These are phyloP conservation scores for Eucera pruinosa DNA, from an alignment of 2,888 invertebrate species.

Conservation along the genomic window DNA sequence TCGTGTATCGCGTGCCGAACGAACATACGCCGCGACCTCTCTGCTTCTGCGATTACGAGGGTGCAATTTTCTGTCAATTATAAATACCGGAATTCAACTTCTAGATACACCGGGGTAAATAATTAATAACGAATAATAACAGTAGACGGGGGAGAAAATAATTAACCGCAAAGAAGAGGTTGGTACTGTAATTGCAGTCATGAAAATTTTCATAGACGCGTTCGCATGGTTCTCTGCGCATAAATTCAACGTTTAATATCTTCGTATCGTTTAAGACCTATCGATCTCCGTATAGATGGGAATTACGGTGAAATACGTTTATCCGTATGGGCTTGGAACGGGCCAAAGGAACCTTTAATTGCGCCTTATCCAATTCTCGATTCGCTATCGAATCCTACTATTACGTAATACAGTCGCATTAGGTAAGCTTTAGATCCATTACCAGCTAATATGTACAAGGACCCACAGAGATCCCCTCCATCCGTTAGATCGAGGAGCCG, in stretches of 20 bases:
- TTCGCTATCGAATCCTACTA: constrained; percentile 54
- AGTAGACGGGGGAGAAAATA: constrained; percentile 19
- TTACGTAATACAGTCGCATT: constrained; percentile 57
- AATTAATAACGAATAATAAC: too few species aligned
- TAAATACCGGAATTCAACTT: constrained; percentile 29
- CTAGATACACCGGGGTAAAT: constrained; percentile 1
- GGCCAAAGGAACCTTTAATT: constrained; percentile 59
- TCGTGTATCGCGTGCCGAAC: constrained; percentile 61
- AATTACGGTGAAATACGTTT: constrained; percentile 10
- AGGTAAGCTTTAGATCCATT: constrained; percentile 63
- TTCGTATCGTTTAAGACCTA: background rate
- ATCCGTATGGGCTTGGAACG: constrained; percentile 6
- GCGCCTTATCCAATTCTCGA: constrained; percentile 52
- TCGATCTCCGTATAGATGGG: constrained; percentile 1
- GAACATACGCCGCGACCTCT: constrained; percentile 36
- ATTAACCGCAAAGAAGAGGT: background rate
- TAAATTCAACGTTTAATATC: constrained; percentile 2
- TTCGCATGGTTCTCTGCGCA: too few species aligned
- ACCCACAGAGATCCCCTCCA: constrained; percentile 45
- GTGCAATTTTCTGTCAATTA: constrained; percentile 64
- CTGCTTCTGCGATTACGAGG: constrained; percentile 41
- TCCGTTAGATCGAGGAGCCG: constrained; percentile 54
- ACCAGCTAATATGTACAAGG: constrained; percentile 59
- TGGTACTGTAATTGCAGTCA: background rate
- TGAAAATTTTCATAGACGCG: background rate